A percentile compares a stretch with the other conserved stretches of the same genome.
phyloP scores from a whole-genome alignment of 2,888 invertebrate genomes.

The Epinotia demarniana region DNA sequence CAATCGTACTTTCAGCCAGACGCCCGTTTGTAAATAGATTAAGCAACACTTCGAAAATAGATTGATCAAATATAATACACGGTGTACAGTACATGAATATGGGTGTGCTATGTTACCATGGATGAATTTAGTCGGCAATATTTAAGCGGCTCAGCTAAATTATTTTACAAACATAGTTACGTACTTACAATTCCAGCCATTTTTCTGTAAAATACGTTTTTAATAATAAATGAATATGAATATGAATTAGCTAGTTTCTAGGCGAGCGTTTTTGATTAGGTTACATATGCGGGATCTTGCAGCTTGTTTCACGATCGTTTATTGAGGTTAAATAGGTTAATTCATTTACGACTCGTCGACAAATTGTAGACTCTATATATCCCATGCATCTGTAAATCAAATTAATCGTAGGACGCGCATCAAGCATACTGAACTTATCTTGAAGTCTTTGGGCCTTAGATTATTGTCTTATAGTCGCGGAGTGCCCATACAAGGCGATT shows the following conservation, averaged over 20 bases:
- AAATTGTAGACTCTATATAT: neutral
- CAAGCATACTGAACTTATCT: neutral
- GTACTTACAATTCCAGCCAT: no score
- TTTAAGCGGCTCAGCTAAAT: conserved; percentile 15
- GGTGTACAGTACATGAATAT: neutral
- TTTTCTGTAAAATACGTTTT: no score
- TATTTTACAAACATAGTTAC: neutral
- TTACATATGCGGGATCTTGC: neutral
- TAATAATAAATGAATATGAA: no score
- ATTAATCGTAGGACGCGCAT: neutral
- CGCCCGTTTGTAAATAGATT: neutral
- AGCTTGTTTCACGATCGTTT: neutral
- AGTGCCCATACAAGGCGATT: no score
- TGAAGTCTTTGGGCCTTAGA: neutral
- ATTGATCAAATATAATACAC: conserved; percentile 9
- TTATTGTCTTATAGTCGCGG: neutral
- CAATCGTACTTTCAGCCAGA: conserved; percentile 5
- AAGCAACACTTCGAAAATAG: conserved; percentile 17
- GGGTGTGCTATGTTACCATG: conserved; percentile 7
- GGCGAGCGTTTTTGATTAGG: conserved; percentile 6
- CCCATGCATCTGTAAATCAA: neutral
- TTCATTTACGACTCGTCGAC: conserved; percentile 26
- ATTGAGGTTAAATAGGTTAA: conserved; percentile 34
- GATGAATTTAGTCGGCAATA: conserved; percentile 15
- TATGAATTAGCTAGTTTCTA: neutral